A percentile compares a stretch with the other conserved stretches of the same genome.
These are phyloP conservation scores for Anastrepha ludens DNA, from an alignment of 1,140 invertebrate species.

Conservation along the genomic window DNA sequence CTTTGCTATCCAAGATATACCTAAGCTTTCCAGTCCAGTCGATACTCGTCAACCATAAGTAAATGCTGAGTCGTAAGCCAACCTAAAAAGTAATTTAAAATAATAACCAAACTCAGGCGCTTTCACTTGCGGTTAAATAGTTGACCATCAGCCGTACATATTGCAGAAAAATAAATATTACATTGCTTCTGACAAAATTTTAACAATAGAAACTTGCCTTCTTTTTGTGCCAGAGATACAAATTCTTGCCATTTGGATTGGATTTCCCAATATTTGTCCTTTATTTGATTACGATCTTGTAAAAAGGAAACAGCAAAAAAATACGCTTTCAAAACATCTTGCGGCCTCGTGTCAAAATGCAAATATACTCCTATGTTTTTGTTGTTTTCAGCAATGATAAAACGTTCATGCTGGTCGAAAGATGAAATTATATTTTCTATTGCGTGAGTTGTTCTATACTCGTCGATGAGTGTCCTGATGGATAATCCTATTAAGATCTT, in stretches of 20 bases:
- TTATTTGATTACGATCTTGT: conserved; percentile 72
- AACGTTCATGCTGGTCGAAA: conserved; percentile 74
- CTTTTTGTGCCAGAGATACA: conserved; percentile 69
- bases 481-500: conserved; percentile 71
- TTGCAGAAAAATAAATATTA: too few relatives aligned
- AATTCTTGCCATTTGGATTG: conserved; percentile 74
- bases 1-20: too few relatives aligned
- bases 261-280: conserved; percentile 75
- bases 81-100: conserved; percentile 67
- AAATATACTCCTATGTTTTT: conserved; percentile 71
- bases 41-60: conserved; percentile 76
- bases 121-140: too few relatives aligned
- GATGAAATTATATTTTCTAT: conserved; percentile 74
- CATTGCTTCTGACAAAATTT: too few relatives aligned
- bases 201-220: conserved; percentile 59
- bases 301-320: conserved; percentile 74
- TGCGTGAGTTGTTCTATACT: conserved; percentile 65
- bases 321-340: conserved; percentile 72
- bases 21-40: conserved; percentile 73
- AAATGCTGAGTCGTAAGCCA: conserved; percentile 76
- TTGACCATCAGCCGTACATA: too few relatives aligned
- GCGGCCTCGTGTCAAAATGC: conserved; percentile 70
- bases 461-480: conserved; percentile 66
- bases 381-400: conserved; percentile 72
- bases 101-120: too few relatives aligned